Evolutionary conservation across 2,113 vertebrate genomes (phyloP).

Genomic region (Gymnarchus niloticus): DNA sequence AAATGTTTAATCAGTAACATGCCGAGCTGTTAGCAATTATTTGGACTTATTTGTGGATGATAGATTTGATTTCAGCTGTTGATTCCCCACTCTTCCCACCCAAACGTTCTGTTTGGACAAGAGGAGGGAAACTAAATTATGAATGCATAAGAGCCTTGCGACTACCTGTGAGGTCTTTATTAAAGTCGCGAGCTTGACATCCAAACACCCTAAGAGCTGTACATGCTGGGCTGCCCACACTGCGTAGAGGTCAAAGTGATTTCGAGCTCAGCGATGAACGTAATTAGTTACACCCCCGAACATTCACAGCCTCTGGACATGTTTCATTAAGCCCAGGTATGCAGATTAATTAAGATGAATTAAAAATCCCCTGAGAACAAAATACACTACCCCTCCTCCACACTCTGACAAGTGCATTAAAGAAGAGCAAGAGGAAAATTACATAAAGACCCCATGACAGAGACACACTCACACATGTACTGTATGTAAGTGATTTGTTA

Average conservation of each 20-base stretch:
- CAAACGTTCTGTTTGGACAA: neutral
- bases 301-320: slow-evolving; percentile 44
- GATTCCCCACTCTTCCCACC: neutral
- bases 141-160: neutral
- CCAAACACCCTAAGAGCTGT: neutral
- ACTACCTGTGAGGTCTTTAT: neutral
- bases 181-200: neutral
- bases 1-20: neutral
- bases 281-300: slow-evolving; percentile 57
- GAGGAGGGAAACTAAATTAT: neutral
- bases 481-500: neutral
- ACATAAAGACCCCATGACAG: neutral
- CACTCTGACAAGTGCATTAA: neutral
- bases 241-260: slow-evolving; percentile 38
- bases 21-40: neutral
- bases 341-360: slow-evolving; percentile 63
- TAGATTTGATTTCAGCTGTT: neutral
- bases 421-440: neutral
- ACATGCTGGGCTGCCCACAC: neutral
- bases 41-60: neutral
- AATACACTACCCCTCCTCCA: slow-evolving; percentile 29
- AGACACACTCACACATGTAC: neutral
- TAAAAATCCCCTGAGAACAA: slow-evolving; percentile 25
- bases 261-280: slow-evolving; percentile 49
- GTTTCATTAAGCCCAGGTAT: slow-evolving; percentile 63